Evolutionary conservation across 2,888 invertebrate genomes (phyloP).

Genomic region (Nezara viridula): DNA sequence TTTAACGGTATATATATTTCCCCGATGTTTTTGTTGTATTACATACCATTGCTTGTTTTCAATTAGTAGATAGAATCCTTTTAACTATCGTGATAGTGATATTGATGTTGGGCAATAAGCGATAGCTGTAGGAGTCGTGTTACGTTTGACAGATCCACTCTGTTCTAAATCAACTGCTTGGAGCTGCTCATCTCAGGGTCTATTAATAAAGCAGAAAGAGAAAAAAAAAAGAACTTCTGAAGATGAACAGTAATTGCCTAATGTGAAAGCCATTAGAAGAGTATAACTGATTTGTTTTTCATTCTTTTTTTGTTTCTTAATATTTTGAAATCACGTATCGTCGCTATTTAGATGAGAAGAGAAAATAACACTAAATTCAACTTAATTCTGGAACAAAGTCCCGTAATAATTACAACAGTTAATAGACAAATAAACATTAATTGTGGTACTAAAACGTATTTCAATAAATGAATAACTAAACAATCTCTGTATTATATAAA

Average conservation of each 20-base stretch:
- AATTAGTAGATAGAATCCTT: neutral
- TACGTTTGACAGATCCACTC: slow-evolving; percentile 1
- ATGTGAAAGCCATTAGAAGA: neutral
- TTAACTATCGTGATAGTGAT: neutral
- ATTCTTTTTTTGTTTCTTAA: neutral
- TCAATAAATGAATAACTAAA: too few relatives aligned
- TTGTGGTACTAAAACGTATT: too few relatives aligned
- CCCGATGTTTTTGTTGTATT: too few relatives aligned
- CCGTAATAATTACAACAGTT: too few relatives aligned
- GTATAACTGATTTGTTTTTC: neutral
- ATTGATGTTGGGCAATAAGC: slow-evolving; percentile 21
- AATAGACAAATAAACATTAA: too few relatives aligned
- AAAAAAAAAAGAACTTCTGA: neutral
- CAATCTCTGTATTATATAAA: too few relatives aligned
- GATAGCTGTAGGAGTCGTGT: neutral
- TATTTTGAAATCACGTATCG: too few relatives aligned
- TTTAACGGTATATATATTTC: too few relatives aligned
- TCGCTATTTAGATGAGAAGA: too few relatives aligned
- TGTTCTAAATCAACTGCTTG: neutral
- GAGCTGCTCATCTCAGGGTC: neutral
- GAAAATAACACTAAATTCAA: too few relatives aligned
- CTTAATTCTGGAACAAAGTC: too few relatives aligned
- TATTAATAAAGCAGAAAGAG: neutral
- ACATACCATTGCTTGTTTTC: neutral
- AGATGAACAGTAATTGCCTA: slow-evolving; percentile 11